These are phyloP conservation scores for Hydra vulgaris DNA, from an alignment of 30 jellyfish, hydroid and myxozoan species.

Conservation along the genomic window DNA sequence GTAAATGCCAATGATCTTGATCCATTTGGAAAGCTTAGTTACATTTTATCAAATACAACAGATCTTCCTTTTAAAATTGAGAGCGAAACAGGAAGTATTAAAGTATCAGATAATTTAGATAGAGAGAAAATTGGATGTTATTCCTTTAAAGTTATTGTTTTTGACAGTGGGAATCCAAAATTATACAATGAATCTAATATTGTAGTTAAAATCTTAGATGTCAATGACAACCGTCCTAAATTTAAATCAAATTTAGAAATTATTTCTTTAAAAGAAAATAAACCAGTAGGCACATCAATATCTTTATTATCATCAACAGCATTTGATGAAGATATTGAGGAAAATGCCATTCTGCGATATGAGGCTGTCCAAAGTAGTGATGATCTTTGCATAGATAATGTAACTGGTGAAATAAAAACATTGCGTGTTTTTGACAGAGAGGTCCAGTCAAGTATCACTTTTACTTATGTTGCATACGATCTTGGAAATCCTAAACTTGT, in stretches of 20 bases:
- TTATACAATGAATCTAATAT: conserved; percentile 34
- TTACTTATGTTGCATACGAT: conserved; percentile 47
- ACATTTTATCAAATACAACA: conserved; percentile 26
- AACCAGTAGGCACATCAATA: conserved; percentile 12
- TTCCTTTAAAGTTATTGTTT: conserved; percentile 39
- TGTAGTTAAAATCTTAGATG: conserved; percentile 34
- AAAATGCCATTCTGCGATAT: conserved; percentile 41
- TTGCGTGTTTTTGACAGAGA: conserved; percentile 57
- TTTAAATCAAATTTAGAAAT: conserved; percentile 22
- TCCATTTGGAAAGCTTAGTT: conserved; percentile 54
- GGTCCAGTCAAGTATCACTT: conserved; percentile 23
- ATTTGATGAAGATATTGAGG: conserved; percentile 55
- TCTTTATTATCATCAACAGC: conserved; percentile 33
- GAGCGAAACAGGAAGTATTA: conserved; percentile 51
- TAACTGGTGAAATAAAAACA: conserved; percentile 50
- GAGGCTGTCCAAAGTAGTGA: conserved; percentile 23
- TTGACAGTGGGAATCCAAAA: conserved; percentile 68
- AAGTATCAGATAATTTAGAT: conserved; percentile 42
- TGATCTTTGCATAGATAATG: conserved; percentile 26
- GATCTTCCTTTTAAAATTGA: conserved; percentile 38
- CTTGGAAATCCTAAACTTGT: conserved; percentile 33
- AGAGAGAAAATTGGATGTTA: conserved; percentile 42
- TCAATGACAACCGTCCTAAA: conserved; percentile 66
- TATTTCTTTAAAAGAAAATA: conserved; percentile 37
- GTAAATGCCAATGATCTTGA: conserved; percentile 77